Evolutionary conservation across 2,113 vertebrate species (phyloP), one percentile per base, ranked within the genome.

Genomic region (Orientallactaga bullata): DNA sequence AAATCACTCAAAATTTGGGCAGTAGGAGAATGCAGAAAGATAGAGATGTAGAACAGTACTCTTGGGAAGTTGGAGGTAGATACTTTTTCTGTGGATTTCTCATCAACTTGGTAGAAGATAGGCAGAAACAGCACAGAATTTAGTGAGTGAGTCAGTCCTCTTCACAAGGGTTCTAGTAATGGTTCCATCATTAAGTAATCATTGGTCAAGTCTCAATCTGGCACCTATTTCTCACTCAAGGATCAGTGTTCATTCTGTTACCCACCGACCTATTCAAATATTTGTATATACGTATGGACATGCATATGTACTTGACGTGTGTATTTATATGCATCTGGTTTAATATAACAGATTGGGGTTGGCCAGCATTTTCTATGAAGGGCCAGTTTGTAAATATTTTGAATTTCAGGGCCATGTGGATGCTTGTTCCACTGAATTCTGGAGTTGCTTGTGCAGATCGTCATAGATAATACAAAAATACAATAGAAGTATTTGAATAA

Each of bases 201-300:
- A n/a, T n/a, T n/a, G n/a, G n/a, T n/a, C 23, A 60, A 66, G 37
- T n/a, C 73, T 78, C 90, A 91, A 93, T 47, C 73, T 84, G 47
- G 13, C 17, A 21, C 16, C 72, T 88, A 5, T 91, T 79, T 78
- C 13, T 88, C 85, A 6, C 47, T 73, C 76, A 78, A 83, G 72
- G 42, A 78, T 84, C 35, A 78, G 23, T 65, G 12, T 79, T 51
- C 24, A 51, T 51, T 94, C 13, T 78, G 42, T 83, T 77, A n/a
- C n/a, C n/a, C n/a, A n/a, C n/a, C n/a, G n/a, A n/a, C n/a, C n/a
- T n/a, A 68, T 32, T 12, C 66, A 68, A 12, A 12, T 17, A 68
- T 69, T 16, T 8, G 7, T 72, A 37, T 24, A 4, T n/a, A 32
- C n/a, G 68, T n/a, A 16, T n/a, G 6, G 32, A 7, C 51, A 51